Evolutionary conservation across 1,140 invertebrate species (phyloP).

Genomic region (Ylistrum balloti): DNA sequence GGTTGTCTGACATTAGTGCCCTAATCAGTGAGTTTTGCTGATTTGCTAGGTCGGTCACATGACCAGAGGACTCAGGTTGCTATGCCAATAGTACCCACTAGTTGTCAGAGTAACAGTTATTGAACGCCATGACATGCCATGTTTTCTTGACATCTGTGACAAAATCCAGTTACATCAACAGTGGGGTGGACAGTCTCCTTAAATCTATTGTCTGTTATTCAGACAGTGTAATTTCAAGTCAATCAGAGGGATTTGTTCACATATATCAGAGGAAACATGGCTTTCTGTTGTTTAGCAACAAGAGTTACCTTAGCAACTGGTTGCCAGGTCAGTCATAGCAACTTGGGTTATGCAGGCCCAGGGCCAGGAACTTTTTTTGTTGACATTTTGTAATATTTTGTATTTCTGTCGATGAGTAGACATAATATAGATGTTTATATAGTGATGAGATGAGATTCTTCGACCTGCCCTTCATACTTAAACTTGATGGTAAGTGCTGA

Average conservation of each 20-base stretch:
- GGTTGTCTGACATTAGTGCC: conserved; percentile 24
- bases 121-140: not conserved
- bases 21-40: conserved; percentile 38
- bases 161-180: conserved; percentile 1
- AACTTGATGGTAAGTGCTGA: not conserved
- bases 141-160: not conserved
- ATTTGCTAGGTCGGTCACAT: conserved; percentile 37
- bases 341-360: conserved; percentile 8
- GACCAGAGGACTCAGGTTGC: conserved; percentile 31
- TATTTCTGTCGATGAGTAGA: conserved; percentile 28
- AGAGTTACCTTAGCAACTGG: not conserved
- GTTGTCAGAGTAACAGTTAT: not conserved
- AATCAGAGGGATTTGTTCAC: not conserved
- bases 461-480: not conserved
- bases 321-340: not conserved
- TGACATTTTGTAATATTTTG: conserved; percentile 40
- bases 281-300: conserved; percentile 22
- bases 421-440: not conserved
- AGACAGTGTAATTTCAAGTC: not conserved
- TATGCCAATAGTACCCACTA: not conserved
- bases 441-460: not conserved
- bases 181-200: not conserved
- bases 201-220: not conserved
- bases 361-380: conserved; percentile 37
- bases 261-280: not conserved